Evolutionary conservation across 2,113 vertebrate genomes (phyloP), one percentile per base, ranked within the genome.

Genomic region (Chionomys nivalis): DNA sequence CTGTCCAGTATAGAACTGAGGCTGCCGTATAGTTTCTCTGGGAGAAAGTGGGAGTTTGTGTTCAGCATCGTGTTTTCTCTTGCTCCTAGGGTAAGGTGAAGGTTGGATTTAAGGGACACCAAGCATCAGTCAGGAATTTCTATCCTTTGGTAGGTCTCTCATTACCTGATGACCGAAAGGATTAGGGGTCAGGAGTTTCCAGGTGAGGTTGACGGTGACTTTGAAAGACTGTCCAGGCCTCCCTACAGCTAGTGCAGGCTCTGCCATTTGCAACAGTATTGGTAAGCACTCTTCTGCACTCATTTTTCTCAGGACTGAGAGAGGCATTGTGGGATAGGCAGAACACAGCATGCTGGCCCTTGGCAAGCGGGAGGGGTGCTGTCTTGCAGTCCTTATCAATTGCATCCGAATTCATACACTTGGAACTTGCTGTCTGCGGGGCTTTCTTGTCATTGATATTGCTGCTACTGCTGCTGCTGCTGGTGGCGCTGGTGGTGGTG

Each of bases 1-100:
- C 42, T 36, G 5, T 47, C 94, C 68, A 77, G 9, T 33, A 66
- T n/a, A 68, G 82, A 83, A 55, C 49, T 36, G 58, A 77, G 47
- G 28, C 77, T 75, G 17, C 21, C 55, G 6, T 44, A 19, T 39
- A 23, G 9, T 17, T 66, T 93, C 24, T 93, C 42, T 76, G n/a
- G 81, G 55, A 47, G 6, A 79, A 95, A 49, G 26, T 75, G 3
- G 70, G 24, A n/a, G 2, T 61, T 9, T 61, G 24, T 39, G 44
- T 31, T 79, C 26, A 14, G 13, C 28, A 73, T 58, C 39, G 68
- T 36, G 33, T 81, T 88, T 90, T 87, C 55, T 83, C 52, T 85
- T 73, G 39, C 24, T 75, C 49, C 94, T 44, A 73, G 44, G 68
- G 70, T 83, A 89, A 91, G 33, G 16, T 91, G 26, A 93, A 89